A percentile compares a stretch with the other conserved stretches of the same genome.
These are phyloP conservation scores for Pachypsylla venusta DNA, from an alignment of 1,140 invertebrate genomes.

Conservation along the genomic window DNA sequence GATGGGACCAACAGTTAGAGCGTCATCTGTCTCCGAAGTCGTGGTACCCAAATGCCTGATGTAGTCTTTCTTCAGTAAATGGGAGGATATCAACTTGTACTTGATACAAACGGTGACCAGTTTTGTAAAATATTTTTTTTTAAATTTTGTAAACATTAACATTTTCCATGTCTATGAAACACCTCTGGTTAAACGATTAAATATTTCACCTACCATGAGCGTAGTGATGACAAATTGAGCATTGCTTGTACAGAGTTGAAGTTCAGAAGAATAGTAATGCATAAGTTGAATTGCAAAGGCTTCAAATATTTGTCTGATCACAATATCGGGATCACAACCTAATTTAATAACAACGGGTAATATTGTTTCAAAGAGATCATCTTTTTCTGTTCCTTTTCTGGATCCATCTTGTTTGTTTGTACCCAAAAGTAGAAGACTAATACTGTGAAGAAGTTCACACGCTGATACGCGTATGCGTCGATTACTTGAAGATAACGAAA, in stretches of 20 bases:
- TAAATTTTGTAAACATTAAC: too few species aligned
- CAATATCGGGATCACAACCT: neutral
- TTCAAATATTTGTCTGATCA: neutral
- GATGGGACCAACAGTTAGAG: too few species aligned
- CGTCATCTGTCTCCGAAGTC: too few species aligned
- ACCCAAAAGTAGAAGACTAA: neutral
- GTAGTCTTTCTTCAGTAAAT: too few species aligned
- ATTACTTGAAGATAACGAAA: neutral
- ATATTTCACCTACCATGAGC: neutral
- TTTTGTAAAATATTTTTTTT: too few species aligned
- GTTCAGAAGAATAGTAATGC: slow-evolving; percentile 1
- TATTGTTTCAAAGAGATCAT: neutral
- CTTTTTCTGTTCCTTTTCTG: neutral
- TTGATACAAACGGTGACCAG: too few species aligned
- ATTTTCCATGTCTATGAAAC: too few species aligned
- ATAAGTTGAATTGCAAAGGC: neutral
- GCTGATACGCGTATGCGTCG: neutral
- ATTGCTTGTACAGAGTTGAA: slow-evolving; percentile 1
- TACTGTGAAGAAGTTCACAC: neutral
- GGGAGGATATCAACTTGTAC: too few species aligned
- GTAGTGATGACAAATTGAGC: neutral
- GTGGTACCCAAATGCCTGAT: too few species aligned
- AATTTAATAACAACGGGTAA: neutral
- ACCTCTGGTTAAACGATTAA: too few species aligned
- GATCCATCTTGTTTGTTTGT: neutral